Evolutionary conservation across 1,140 invertebrate species (phyloP).

Genomic region (Varroa destructor): DNA sequence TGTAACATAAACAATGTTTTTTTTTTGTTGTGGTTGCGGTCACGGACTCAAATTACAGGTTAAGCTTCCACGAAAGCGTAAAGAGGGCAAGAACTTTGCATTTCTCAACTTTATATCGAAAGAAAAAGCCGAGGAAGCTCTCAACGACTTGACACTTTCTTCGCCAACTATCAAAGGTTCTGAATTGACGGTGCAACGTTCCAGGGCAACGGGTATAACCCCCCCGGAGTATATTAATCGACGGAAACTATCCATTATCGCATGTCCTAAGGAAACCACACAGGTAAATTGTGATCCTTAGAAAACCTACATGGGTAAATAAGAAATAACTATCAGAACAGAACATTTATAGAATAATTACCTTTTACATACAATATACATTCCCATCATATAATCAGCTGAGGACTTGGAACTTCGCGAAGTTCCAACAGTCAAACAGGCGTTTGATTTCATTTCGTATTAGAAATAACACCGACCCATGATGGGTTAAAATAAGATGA

Average conservation of each 20-base stretch:
- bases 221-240: slow-evolving; percentile 17
- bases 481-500: too few relatives aligned
- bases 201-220: slow-evolving; percentile 2
- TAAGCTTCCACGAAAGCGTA: background rate
- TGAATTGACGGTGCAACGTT: background rate
- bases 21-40: too few relatives aligned
- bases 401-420: too few relatives aligned
- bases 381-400: too few relatives aligned
- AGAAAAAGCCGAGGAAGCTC: slow-evolving; percentile 6
- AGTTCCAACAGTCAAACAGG: too few relatives aligned
- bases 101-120: slow-evolving; percentile 5
- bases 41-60: background rate
- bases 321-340: too few relatives aligned
- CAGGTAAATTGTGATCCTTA: background rate
- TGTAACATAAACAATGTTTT: too few relatives aligned
- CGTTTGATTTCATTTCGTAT: too few relatives aligned
- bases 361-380: too few relatives aligned
- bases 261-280: slow-evolving; percentile 16
- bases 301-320: too few relatives aligned
- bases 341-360: too few relatives aligned
- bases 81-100: slow-evolving; percentile 14
- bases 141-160: background rate
- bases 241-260: slow-evolving; percentile 4
- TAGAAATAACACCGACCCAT: too few relatives aligned
- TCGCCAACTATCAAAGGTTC: background rate